phyloP scores from a whole-genome alignment of 2,888 invertebrate genomes.

The Melipona bicolor region DNA sequence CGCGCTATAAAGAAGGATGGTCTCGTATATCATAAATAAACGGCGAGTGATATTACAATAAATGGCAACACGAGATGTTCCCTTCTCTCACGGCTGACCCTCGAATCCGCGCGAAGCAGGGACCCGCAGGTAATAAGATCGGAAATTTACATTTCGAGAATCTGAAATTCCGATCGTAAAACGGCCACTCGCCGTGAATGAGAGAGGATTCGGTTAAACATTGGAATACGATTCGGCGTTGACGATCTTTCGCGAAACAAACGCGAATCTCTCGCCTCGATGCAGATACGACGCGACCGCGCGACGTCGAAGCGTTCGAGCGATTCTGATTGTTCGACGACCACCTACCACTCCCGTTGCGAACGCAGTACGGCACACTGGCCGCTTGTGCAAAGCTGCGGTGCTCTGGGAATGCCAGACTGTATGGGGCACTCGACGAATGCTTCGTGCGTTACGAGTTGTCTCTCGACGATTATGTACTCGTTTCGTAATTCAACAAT shows the following conservation, averaged over 20 bases:
- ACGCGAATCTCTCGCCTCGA: constrained; percentile 10
- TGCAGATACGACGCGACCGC: constrained; percentile 2
- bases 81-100: not conserved
- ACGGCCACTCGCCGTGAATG: not conserved
- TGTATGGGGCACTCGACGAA: constrained; percentile 37
- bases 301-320: constrained; percentile 12
- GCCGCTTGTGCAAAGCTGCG: not conserved
- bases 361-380: constrained; percentile 15
- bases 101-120: not conserved
- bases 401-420: constrained; percentile 30
- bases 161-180: not conserved
- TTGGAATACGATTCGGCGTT: not conserved
- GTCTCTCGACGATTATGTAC: not conserved
- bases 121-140: not conserved
- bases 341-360: constrained; percentile 23
- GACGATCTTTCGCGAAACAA: constrained; percentile 5
- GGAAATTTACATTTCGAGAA: not conserved
- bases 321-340: constrained; percentile 46
- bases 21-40: not conserved
- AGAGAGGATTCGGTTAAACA: not conserved
- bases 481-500: not conserved
- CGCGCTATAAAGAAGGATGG: not conserved
- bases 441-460: constrained; percentile 33
- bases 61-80: not conserved
- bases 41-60: not conserved